phyloP scores from a whole-genome alignment of 2,797 vertebrate genomes.

The Gymnocypris eckloni region DNA sequence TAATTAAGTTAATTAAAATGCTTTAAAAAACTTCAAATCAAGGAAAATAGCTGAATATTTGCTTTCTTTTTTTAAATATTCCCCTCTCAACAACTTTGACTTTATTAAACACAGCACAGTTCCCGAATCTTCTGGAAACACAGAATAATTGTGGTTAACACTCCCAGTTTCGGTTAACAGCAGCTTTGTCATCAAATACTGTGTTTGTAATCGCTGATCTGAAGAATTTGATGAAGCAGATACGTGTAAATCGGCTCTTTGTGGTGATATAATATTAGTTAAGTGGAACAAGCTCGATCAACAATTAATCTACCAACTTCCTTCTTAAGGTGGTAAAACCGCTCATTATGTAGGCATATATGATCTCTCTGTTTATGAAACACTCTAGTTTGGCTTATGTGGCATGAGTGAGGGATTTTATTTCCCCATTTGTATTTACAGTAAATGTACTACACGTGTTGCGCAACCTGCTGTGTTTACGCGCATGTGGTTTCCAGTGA shows the following conservation, averaged over 20 bases:
- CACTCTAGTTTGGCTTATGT: conserved; percentile 33
- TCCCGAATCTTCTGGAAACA: background rate
- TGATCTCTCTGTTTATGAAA: conserved; percentile 51
- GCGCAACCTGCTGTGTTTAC: conserved; percentile 47
- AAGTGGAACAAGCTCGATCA: background rate
- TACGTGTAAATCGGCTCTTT: background rate
- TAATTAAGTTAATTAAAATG: background rate
- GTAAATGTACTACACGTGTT: conserved; percentile 48
- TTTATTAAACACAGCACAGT: background rate
- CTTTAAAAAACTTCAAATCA: background rate
- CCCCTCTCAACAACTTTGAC: background rate
- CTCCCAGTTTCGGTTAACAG: background rate
- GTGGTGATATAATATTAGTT: background rate
- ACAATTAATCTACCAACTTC: conserved; percentile 17
- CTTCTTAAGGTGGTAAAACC: background rate
- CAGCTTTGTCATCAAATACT: background rate
- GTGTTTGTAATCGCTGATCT: background rate
- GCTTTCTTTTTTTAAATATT: too few species aligned
- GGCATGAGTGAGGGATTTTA: conserved; percentile 32
- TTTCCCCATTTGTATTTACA: conserved; percentile 54
- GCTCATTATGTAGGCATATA: background rate
- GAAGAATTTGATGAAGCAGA: background rate
- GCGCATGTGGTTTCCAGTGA: conserved; percentile 44
- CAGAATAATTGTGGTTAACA: background rate
- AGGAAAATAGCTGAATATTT: background rate